Evolutionary conservation across 2,113 vertebrate genomes (phyloP), one percentile per base, ranked within the genome.

Genomic region (Burhinus oedicnemus): DNA sequence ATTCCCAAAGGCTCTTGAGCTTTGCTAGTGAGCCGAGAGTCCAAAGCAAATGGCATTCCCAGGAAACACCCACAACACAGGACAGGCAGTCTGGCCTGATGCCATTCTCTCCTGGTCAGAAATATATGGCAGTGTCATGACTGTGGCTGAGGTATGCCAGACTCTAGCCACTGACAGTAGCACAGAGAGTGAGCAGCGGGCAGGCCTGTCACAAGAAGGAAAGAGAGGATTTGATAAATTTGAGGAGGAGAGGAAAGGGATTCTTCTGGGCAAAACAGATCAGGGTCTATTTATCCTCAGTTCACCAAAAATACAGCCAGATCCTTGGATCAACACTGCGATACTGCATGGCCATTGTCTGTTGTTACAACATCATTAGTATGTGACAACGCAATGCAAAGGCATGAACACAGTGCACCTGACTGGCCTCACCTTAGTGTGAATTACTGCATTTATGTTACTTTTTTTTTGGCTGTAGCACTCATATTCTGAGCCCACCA

Each of bases 151-250:
- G 52, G 12, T 30, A 19, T 8, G 27, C 11, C 38, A 30, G 55
- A 58, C 22, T 5, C 9, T 7, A 75, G 14, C 18, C 49, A 27
- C 3, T 15, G 36, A 32, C 1, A 6, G 18, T 11, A 49, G 44
- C 44, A 44, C 4, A 20, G 57, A 25, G 15, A 57, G 29, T 2
- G 27, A 38, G 40, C n/a, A 69, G 29, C 0, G 0, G 40, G 15
- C 40, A 77, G 64, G 58, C 30, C 40, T 62, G 70, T 27, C 87
- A 54, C 68, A 81, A 34, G 71, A 62, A 57, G 23, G 36, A 83
- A 58, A 83, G n/a, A 82, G 4, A 8, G 15, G 32, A 79, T 77
- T 66, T 61, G 23, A 9, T 44, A 51, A 25, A 9, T 49, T 25
- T 60, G 12, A 17, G n/a, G 51, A 70, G 58, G 61, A 91, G 15